Conservation (phyloP, 1,140 invertebrate species). For the Cecropterus lyciades region DNA sequence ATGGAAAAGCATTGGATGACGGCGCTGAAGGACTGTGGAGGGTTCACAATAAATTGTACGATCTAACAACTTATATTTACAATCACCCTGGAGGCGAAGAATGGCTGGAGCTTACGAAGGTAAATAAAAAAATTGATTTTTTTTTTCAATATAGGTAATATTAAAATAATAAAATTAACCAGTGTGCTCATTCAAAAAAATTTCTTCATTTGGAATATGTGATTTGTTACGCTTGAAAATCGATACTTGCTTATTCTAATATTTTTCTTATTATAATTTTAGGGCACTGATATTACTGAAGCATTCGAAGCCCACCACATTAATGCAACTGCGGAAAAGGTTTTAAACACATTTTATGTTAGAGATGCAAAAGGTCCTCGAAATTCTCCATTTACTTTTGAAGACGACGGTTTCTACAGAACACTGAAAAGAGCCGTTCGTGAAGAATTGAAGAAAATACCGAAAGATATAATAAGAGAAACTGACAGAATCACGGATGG, state of each 20-base stretch:
- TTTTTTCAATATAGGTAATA: no score
- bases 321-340: constrained; percentile 76
- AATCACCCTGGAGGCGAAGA: constrained; percentile 90
- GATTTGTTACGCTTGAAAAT: no score
- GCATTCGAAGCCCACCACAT: constrained; percentile 88
- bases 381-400: constrained; percentile 87
- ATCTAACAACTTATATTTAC: constrained; percentile 87
- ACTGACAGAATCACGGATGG: constrained; percentile 60
- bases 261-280: constrained; percentile 17
- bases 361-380: constrained; percentile 82
- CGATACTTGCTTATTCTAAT: no score
- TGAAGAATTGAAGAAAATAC: constrained; percentile 80
- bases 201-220: no score
- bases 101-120: constrained; percentile 89
- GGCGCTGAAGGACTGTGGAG: constrained; percentile 91
- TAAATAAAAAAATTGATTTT: constrained; percentile 43
- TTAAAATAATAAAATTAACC: no score
- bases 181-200: no score
- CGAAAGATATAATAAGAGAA: constrained; percentile 49
- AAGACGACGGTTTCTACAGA: constrained; percentile 88
- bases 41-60: constrained; percentile 90
- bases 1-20: constrained; percentile 88
- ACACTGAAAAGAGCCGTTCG: constrained; percentile 86
- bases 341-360: constrained; percentile 87
- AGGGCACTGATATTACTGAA: constrained; percentile 91